A percentile compares a stretch with the other conserved stretches of the same genome.
phyloP scores from a whole-genome alignment of 2,113 vertebrate species.

The Passerina amoena region DNA sequence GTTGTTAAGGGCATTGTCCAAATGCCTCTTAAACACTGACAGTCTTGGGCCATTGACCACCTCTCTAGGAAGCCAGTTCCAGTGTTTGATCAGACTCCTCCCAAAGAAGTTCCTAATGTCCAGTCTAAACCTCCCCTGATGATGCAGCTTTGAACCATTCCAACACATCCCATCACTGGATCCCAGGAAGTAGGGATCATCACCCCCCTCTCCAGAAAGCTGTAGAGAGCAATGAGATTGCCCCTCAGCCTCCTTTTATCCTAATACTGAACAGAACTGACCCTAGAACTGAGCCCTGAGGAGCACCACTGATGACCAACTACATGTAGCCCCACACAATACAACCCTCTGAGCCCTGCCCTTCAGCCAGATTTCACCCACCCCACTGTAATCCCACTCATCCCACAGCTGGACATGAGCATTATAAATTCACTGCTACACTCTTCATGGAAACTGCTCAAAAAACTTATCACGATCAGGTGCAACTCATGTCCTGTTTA shows the following conservation, averaged over 20 bases:
- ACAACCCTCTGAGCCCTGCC: neutral
- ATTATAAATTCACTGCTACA: neutral
- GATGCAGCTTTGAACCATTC: neutral
- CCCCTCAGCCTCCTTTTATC: neutral
- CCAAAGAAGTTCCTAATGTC: neutral
- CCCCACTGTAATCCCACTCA: neutral
- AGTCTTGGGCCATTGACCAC: neutral
- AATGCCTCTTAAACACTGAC: neutral
- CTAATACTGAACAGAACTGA: neutral
- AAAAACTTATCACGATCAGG: neutral
- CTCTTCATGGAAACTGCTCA: neutral
- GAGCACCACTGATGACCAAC: neutral
- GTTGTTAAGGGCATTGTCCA: neutral
- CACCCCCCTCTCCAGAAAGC: neutral
- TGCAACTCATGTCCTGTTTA: neutral
- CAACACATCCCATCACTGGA: neutral
- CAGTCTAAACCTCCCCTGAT: neutral
- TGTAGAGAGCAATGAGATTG: neutral
- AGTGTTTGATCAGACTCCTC: neutral
- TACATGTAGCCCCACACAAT: neutral
- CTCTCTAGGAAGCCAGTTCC: neutral
- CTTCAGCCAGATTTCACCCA: neutral
- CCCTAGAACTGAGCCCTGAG: neutral
- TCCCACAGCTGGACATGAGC: rapidly evolving
- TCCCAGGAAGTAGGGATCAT: neutral